These are phyloP conservation scores for Eudyptes chrysolophus DNA, from an alignment of 2,113 vertebrate species.

Conservation along the genomic window DNA sequence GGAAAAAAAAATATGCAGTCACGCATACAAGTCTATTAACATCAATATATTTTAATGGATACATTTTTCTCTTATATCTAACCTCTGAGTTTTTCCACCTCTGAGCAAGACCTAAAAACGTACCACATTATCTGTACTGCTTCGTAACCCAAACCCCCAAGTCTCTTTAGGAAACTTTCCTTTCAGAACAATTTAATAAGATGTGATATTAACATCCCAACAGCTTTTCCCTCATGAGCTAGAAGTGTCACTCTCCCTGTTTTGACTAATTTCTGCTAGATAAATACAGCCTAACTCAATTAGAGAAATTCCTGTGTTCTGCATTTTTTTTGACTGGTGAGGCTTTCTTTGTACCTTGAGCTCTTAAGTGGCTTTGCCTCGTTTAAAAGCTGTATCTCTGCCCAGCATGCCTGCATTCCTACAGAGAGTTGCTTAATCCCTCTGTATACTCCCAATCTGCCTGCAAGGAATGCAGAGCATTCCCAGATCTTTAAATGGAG, in stretches of 20 bases:
- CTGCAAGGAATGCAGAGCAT: background rate
- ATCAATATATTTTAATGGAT: background rate
- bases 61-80: background rate
- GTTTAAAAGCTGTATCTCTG: constrained; percentile 6
- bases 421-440: constrained; percentile 44
- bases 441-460: background rate
- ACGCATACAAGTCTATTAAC: background rate
- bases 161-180: background rate
- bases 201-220: background rate
- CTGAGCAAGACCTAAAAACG: background rate
- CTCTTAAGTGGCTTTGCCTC: background rate
- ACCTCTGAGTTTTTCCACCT: background rate
- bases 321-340: background rate
- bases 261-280: background rate
- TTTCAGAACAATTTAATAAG: background rate
- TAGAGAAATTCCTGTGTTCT: background rate
- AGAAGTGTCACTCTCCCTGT: background rate
- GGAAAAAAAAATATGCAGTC: background rate
- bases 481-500: constrained; percentile 10
- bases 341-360: background rate
- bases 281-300: background rate
- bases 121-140: background rate
- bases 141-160: background rate
- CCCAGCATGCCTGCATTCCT: constrained; percentile 14
- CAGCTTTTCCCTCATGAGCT: background rate